A percentile compares a stretch with the other conserved stretches of the same genome.
These are phyloP conservation scores for Heterotilapia buettikoferi DNA, from an alignment of 2,113 vertebrate genomes.

Conservation along the genomic window DNA sequence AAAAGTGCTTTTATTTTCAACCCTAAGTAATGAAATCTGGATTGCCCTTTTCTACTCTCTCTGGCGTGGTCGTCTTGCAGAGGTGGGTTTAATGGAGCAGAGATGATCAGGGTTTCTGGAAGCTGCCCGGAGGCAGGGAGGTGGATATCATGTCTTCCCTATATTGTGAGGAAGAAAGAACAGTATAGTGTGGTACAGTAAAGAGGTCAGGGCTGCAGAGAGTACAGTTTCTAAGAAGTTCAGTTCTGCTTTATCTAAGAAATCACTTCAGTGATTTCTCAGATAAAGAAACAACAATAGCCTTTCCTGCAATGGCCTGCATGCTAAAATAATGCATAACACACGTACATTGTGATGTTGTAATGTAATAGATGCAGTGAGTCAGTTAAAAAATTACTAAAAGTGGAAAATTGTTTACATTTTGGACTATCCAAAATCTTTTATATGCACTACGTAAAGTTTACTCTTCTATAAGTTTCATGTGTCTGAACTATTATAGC, in stretches of 20 bases:
- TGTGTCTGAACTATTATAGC: background rate
- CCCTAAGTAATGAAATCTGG: conserved; percentile 45
- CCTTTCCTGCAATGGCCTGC: background rate
- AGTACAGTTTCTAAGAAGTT: background rate
- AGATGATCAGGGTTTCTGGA: conserved; percentile 31
- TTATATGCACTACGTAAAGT: accelerated
- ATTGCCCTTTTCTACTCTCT: conserved; percentile 11
- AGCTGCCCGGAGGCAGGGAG: background rate
- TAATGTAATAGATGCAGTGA: background rate
- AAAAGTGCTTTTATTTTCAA: conserved; percentile 69
- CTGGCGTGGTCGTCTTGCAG: conserved; percentile 1
- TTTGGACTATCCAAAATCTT: background rate
- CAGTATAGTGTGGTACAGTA: background rate
- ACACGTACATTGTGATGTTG: background rate
- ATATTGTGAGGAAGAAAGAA: background rate
- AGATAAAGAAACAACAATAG: background rate
- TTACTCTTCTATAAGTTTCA: accelerated
- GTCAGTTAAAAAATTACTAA: background rate
- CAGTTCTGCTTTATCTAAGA: background rate
- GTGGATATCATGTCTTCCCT: background rate
- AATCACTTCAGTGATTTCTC: background rate
- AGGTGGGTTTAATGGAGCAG: conserved; percentile 45
- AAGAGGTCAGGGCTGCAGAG: background rate
- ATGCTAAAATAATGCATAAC: background rate
- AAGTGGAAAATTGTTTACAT: background rate